phyloP scores from a whole-genome alignment of 2,888 invertebrate genomes.

The Conomelus anceps region DNA sequence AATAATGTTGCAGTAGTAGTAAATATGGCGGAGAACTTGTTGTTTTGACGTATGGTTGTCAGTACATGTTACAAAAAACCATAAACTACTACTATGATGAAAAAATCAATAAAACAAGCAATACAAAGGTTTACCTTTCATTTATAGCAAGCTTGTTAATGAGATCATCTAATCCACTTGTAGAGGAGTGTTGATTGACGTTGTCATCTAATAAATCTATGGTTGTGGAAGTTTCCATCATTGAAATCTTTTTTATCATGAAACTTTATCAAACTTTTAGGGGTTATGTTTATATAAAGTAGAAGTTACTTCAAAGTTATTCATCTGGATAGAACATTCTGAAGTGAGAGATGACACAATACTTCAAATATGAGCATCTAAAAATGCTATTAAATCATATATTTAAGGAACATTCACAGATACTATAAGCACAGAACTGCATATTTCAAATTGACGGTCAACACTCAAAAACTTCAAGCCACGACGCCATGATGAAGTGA shows the following conservation, averaged over 20 bases:
- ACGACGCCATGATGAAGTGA: neutral
- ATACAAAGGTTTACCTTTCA: neutral
- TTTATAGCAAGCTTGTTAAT: neutral
- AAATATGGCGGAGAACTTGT: too few species aligned
- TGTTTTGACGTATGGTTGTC: too few species aligned
- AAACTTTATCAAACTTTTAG: neutral
- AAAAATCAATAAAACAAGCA: neutral
- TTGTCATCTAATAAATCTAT: neutral
- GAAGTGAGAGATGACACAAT: neutral
- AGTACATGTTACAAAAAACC: too few species aligned
- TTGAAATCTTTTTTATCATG: neutral
- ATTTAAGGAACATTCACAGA: neutral
- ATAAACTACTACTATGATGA: neutral
- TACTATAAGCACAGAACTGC: neutral
- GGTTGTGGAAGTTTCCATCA: neutral
- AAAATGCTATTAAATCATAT: neutral
- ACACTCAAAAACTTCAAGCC: neutral
- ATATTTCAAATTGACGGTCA: too few species aligned
- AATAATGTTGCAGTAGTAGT: too few species aligned
- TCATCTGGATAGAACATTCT: neutral
- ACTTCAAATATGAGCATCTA: neutral
- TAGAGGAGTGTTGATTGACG: neutral
- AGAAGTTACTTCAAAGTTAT: neutral
- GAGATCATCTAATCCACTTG: neutral
- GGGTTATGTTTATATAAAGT: neutral